Percentiles rank a stretch among this genome's conserved stretches.
Evolutionary conservation across 2,113 vertebrate genomes (phyloP).

Genomic region (Pedetes capensis): DNA sequence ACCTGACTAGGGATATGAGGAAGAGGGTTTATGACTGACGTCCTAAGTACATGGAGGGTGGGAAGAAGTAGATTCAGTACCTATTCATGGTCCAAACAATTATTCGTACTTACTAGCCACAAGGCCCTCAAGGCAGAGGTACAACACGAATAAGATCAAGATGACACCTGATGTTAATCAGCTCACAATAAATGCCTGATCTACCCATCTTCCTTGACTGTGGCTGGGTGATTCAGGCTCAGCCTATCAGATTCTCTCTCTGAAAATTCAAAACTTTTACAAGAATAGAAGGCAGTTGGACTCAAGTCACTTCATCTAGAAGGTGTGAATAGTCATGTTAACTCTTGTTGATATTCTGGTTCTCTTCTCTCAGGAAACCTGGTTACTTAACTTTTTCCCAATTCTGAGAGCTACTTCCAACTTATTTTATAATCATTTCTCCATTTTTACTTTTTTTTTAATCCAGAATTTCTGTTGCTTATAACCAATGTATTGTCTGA

Average conservation of each 20-base stretch:
- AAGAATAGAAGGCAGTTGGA: not conserved
- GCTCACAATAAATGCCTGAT: not conserved
- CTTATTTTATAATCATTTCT: not conserved
- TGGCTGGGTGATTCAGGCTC: not conserved
- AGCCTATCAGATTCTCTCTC: not conserved
- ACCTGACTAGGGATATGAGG: not conserved
- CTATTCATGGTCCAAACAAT: not conserved
- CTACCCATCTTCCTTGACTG: not conserved
- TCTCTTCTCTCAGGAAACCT: not conserved
- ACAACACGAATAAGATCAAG: not conserved
- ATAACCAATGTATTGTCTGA: not conserved
- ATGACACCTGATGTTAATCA: too few relatives aligned
- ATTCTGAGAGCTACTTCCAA: not conserved
- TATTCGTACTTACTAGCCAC: not conserved
- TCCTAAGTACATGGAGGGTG: not conserved
- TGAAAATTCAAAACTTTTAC: conserved; percentile 23
- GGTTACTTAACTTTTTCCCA: not conserved
- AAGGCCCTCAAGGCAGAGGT: not conserved
- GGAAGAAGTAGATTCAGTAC: not conserved
- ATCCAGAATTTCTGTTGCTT: not conserved
- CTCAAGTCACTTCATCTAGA: not conserved
- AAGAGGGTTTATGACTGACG: not conserved
- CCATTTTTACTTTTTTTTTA: not conserved
- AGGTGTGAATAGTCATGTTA: not conserved
- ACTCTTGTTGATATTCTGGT: not conserved